Conservation (phyloP, 2,888 invertebrate genomes). For the Callosobruchus maculatus region DNA sequence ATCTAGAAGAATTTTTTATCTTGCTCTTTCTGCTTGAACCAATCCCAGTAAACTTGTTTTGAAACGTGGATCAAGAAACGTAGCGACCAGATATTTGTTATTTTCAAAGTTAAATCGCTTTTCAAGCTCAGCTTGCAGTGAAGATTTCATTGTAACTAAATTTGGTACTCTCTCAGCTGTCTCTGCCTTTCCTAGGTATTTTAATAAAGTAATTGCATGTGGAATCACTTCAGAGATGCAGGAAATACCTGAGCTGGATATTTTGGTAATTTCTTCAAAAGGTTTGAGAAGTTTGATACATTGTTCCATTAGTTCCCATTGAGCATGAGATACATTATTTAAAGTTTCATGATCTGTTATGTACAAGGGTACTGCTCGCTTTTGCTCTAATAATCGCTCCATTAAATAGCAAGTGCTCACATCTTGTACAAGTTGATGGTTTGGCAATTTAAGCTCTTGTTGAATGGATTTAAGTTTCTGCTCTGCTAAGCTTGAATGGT, state of each 20-base stretch:
- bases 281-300: slow-evolving; percentile 13
- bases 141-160: slow-evolving; percentile 15
- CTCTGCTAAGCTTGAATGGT: slow-evolving; percentile 20
- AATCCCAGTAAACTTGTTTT: slow-evolving; percentile 25
- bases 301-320: slow-evolving; percentile 16
- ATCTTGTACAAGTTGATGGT: slow-evolving; percentile 25
- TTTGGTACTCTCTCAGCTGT: slow-evolving; percentile 12
- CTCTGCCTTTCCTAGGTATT: slow-evolving; percentile 16
- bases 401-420: slow-evolving; percentile 17
- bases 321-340: slow-evolving; percentile 13
- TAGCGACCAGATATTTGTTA: slow-evolving; percentile 11
- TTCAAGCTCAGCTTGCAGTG: slow-evolving; percentile 24
- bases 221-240: slow-evolving; percentile 28
- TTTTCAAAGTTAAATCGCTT: slow-evolving; percentile 17
- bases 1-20: slow-evolving; percentile 30
- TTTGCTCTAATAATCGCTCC: slow-evolving; percentile 14
- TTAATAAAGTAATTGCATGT: slow-evolving; percentile 17
- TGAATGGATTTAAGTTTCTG: slow-evolving; percentile 16
- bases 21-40: slow-evolving; percentile 29
- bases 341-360: slow-evolving; percentile 11
- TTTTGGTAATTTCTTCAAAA: slow-evolving; percentile 26
- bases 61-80: no score
- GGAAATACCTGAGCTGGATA: slow-evolving; percentile 20
- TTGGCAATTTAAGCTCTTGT: slow-evolving; percentile 25
- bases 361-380: slow-evolving; percentile 6